A percentile compares a stretch with the other conserved stretches of the same genome.
Evolutionary conservation across 2,113 vertebrate genomes (phyloP).

Genomic region (Mungos mungo): DNA sequence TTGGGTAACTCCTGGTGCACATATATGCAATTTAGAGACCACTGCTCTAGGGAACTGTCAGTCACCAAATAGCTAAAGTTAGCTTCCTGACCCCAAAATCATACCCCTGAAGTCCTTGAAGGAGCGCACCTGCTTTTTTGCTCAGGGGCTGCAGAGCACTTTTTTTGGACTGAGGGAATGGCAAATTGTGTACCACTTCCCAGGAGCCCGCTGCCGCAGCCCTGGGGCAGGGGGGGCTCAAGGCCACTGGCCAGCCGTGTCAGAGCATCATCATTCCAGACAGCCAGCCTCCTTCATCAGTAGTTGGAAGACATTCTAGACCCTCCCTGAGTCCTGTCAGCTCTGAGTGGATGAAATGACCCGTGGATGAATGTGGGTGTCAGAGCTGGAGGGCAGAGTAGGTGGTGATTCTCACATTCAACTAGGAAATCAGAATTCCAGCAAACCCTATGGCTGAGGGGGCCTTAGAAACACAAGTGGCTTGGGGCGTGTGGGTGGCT

Average conservation of each 20-base stretch:
- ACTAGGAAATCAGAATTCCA: not conserved
- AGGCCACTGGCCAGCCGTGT: not conserved
- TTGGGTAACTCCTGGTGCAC: not conserved
- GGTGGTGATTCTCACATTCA: not conserved
- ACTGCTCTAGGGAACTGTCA: not conserved
- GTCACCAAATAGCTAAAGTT: not conserved
- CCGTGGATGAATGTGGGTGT: not conserved
- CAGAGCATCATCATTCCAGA: not conserved
- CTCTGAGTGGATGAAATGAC: not conserved
- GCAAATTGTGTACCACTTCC: not conserved
- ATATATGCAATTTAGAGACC: not conserved
- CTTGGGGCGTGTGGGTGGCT: not conserved
- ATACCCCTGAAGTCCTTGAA: not conserved
- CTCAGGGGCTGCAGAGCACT: not conserved
- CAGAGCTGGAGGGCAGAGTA: not conserved
- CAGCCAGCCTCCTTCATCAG: not conserved
- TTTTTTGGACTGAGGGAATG: not conserved
- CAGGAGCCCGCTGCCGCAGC: not conserved
- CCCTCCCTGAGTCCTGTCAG: not conserved
- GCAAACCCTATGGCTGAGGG: fast-evolving
- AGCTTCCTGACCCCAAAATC: not conserved
- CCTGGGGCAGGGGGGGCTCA: too few relatives aligned
- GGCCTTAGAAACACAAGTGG: not conserved
- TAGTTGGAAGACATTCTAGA: not conserved
- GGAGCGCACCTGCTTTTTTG: not conserved